Conservation (phyloP, 2,113 vertebrate species). For the Danio rerio region DNA sequence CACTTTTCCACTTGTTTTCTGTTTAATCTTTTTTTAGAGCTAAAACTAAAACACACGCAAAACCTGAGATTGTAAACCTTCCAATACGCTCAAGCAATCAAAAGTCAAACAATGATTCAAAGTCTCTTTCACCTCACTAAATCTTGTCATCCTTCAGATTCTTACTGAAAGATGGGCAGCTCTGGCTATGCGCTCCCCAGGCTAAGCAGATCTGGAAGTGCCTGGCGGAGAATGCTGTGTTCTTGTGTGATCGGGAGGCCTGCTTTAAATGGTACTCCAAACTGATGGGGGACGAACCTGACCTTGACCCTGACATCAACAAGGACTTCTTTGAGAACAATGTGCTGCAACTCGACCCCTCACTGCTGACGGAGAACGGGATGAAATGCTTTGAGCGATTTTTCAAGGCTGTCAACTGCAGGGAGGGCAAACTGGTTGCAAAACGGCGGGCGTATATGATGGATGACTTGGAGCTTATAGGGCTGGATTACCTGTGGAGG, state of each 20-base stretch:
- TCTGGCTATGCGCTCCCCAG: constrained; percentile 98
- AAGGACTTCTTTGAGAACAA: constrained; percentile 99
- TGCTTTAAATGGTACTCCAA: constrained; percentile 99
- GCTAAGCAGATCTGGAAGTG: constrained; percentile 99
- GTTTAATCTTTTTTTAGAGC: neutral
- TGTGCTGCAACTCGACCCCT: constrained; percentile 97
- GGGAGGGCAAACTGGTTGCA: constrained; percentile 97
- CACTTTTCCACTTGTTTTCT: neutral
- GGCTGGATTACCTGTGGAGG: constrained; percentile 99
- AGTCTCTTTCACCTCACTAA: neutral
- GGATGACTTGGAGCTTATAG: constrained; percentile 98
- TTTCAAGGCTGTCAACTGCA: constrained; percentile 99
- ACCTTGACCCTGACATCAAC: constrained; percentile 99
- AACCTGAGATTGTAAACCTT: neutral
- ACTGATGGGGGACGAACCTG: constrained; percentile 98
- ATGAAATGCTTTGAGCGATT: constrained; percentile 99
- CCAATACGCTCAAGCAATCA: no score
- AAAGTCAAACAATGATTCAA: no score
- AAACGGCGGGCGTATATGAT: constrained; percentile 99
- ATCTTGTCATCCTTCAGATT: constrained; percentile 80
- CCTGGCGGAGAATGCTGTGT: constrained; percentile 98
- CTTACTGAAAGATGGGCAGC: constrained; percentile 96
- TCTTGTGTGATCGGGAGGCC: constrained; percentile 98
- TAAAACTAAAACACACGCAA: neutral
- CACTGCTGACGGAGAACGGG: constrained; percentile 97